Evolutionary conservation across 1,140 invertebrate genomes (phyloP), one percentile per base, ranked within the genome.

Genomic region (Hylaeus anthracinus): DNA sequence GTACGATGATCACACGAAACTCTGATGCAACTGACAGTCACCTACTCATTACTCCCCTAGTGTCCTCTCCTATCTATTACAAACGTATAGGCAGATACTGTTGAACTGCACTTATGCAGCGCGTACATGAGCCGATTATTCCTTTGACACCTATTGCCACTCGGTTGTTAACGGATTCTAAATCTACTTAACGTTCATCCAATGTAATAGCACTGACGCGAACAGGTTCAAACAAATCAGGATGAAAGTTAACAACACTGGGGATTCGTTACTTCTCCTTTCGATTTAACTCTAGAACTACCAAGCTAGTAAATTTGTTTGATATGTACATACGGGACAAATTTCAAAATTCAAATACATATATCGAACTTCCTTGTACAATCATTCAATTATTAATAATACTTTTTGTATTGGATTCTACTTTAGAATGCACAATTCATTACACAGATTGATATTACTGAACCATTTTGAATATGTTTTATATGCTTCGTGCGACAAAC

Each of bases 11-110:
- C 89, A 91, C 88, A 91, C 90, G 85, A 89, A 92, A 92, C 90
- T 91, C 90, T 87, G 84, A 90, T 91, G 89, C 88, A 91, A 90
- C 91, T 91, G 90, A 91, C 90, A 87, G 91, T 83, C 88, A 90
- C 89, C 90, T 91, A 90, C 89, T 93, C 90, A 89, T 92, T 91
- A 90, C 91, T 93, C 92, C 92, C 92, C 92, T 91, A 91, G 89
- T 92, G 87, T 92, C 88, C 93, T 92, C 89, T 93, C 91, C 91
- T 93, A 92, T 93, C 92, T 90, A 93, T 94, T 93, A 94, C 90
- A 92, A 86, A 92, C 89, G 90, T 92, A 90, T 91, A 89, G 66
- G 69, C 73, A 87, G 65, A 83, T 86, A 74, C 61, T 51, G 72
- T 14, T 63, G 15, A 53, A 9, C 60, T 64, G 45, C n/a, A 61